phyloP scores from a whole-genome alignment of 2,888 invertebrate genomes.

The Meghimatium bilineatum region DNA sequence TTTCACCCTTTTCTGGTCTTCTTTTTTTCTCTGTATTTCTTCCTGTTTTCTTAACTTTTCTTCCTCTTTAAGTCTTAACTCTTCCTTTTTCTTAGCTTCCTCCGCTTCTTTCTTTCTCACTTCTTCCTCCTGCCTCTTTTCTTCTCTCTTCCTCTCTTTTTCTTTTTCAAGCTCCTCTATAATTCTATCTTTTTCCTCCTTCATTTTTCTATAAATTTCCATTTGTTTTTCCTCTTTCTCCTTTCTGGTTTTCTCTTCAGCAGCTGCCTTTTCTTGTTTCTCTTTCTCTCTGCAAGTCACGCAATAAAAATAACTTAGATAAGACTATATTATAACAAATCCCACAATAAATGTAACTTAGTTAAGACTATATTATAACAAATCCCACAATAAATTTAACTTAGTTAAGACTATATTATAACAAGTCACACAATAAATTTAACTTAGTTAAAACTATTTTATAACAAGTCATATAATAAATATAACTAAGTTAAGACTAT shows the following conservation, averaged over 20 bases:
- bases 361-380: no score
- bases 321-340: background rate
- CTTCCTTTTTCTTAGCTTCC: slow-evolving; percentile 28
- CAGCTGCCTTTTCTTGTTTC: slow-evolving; percentile 19
- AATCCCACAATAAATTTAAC: no score
- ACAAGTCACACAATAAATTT: no score
- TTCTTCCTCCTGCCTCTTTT: slow-evolving; percentile 12
- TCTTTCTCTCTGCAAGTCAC: slow-evolving; percentile 33
- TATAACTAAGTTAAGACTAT: no score
- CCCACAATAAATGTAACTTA: no score
- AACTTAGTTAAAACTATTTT: no score
- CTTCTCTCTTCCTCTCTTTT: slow-evolving; percentile 17
- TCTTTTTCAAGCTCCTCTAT: slow-evolving; percentile 24
- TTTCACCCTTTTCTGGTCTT: slow-evolving; percentile 4
- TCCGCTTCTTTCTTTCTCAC: slow-evolving; percentile 24
- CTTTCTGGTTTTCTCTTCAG: slow-evolving; percentile 32
- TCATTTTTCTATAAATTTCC: slow-evolving; percentile 25
- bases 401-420: no score
- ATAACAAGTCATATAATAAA: no score
- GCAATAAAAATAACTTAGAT: background rate
- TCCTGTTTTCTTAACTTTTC: slow-evolving; percentile 38
- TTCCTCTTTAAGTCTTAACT: slow-evolving; percentile 47
- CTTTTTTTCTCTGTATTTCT: slow-evolving; percentile 43
- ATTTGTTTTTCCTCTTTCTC: slow-evolving; percentile 26
- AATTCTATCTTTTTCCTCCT: slow-evolving; percentile 35